A percentile compares a stretch with the other conserved stretches of the same genome.
phyloP scores from a whole-genome alignment of 2,888 invertebrate species.

The Hypolimnas misippus region DNA sequence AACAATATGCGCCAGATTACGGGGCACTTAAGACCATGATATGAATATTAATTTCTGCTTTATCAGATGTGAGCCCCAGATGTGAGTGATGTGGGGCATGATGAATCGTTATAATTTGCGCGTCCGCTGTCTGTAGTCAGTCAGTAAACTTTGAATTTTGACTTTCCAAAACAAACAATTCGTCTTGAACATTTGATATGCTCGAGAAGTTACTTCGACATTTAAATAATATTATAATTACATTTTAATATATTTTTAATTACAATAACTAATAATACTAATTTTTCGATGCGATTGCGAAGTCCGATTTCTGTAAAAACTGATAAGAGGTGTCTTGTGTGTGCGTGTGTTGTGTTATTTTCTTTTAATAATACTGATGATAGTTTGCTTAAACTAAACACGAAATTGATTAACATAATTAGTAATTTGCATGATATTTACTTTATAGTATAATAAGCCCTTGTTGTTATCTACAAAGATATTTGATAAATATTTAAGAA shows the following conservation, averaged over 20 bases:
- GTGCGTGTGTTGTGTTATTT: too few relatives aligned
- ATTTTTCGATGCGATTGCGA: too few relatives aligned
- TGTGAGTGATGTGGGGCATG: slow-evolving; percentile 41
- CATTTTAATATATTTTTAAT: not conserved
- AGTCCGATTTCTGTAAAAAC: too few relatives aligned
- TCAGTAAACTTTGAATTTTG: slow-evolving; percentile 22
- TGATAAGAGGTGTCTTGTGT: too few relatives aligned
- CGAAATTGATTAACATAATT: too few relatives aligned
- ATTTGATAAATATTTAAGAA: too few relatives aligned
- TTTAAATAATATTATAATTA: not conserved
- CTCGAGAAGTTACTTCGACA: not conserved
- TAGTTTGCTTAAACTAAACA: too few relatives aligned
- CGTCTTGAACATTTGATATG: not conserved
- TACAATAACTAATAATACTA: too few relatives aligned
- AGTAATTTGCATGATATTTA: too few relatives aligned
- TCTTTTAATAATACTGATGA: too few relatives aligned
- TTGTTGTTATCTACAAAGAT: too few relatives aligned
- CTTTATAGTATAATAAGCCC: too few relatives aligned
- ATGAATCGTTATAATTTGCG: slow-evolving; percentile 49
- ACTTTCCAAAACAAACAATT: slow-evolving; percentile 1
- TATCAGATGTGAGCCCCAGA: slow-evolving; percentile 36
- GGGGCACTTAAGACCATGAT: slow-evolving; percentile 19
- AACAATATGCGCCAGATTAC: slow-evolving; percentile 21
- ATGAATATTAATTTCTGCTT: slow-evolving; percentile 37
- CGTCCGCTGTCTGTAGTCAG: slow-evolving; percentile 36